A percentile compares a stretch with the other conserved stretches of the same genome.
Evolutionary conservation across 2,888 invertebrate species (phyloP).

Genomic region (Rhagium mordax): DNA sequence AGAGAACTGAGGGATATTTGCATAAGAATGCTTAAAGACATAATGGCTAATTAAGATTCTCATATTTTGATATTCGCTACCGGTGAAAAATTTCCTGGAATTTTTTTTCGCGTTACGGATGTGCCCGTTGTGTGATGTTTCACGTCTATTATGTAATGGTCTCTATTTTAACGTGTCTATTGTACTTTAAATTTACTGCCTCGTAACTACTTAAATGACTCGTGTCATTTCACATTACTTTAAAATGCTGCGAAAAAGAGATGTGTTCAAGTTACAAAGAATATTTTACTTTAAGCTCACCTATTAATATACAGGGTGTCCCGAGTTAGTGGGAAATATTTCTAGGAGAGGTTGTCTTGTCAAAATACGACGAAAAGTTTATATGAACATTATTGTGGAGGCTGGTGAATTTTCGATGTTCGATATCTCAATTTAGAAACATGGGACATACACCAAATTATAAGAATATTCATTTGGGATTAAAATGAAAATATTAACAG

Average conservation of each 20-base stretch:
- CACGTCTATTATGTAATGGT: background rate
- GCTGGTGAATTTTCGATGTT: too few relatives aligned
- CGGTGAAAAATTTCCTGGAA: background rate
- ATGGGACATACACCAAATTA: too few relatives aligned
- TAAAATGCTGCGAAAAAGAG: background rate
- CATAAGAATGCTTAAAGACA: slow-evolving; percentile 23
- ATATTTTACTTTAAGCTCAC: too few relatives aligned
- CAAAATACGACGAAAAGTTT: too few relatives aligned
- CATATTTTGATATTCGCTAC: slow-evolving; percentile 3
- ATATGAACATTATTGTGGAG: too few relatives aligned
- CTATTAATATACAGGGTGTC: too few relatives aligned
- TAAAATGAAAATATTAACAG: too few relatives aligned
- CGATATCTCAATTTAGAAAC: too few relatives aligned
- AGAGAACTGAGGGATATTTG: slow-evolving; percentile 13
- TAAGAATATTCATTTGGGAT: too few relatives aligned
- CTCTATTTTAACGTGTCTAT: background rate
- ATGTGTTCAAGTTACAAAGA: too few relatives aligned
- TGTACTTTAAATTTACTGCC: background rate
- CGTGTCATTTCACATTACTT: background rate
- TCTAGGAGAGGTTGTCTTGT: too few relatives aligned
- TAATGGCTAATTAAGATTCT: slow-evolving; percentile 18
- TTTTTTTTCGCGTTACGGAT: background rate
- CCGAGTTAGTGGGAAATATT: too few relatives aligned
- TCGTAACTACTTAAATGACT: background rate
- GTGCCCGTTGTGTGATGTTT: background rate